Evolutionary conservation across 2,797 vertebrate species (phyloP), one percentile per base, ranked within the genome.

Genomic region (Miichthys miiuy): DNA sequence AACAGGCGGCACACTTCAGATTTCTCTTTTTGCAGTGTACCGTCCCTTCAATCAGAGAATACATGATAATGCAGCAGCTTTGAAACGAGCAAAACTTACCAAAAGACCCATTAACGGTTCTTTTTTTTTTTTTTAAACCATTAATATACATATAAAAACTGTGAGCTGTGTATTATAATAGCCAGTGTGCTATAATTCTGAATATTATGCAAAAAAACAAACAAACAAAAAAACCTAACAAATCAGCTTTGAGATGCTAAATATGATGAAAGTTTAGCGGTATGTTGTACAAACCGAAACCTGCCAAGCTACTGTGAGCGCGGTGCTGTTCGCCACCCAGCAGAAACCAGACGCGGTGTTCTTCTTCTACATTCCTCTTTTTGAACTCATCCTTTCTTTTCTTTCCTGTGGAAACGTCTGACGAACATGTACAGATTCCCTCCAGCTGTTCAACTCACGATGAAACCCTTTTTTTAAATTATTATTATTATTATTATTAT

Each of bases 181-280:
- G 75, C 82, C 71, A 30, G 77, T 82, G 79, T 86, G 73, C 67
- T 81, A 60, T 70, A 77, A 68, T 75, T 76, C 54, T 69, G 34
- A 76, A 69, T 78, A 58, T 81, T 77, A 85, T 81, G 75, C 85
- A 90, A 88, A 82, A 13, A 46, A 47, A 34, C 12, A 13, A 46
- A n/a, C n/a, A n/a, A n/a, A n/a, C n/a, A n/a, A n/a, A n/a, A n/a
- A 47, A 23, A 44, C 42, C 14, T 44, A 73, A 67, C 21, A 30
- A 65, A 77, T 72, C 60, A 84, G 81, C 84, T 81, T 86, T 57
- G 55, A 73, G n/a, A 82, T 44, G 50, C 8, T 70, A 57, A 46
- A 57, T 42, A 72, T 16, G 44, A 71, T 57, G 3, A 48, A 23
- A 64, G 34, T 38, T 34, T 27, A 56, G 81, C 81, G 61, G 66